Percentiles rank a stretch among this genome's conserved stretches.
phyloP scores from a whole-genome alignment of 1,140 invertebrate species.

The Drosophila subobscura region DNA sequence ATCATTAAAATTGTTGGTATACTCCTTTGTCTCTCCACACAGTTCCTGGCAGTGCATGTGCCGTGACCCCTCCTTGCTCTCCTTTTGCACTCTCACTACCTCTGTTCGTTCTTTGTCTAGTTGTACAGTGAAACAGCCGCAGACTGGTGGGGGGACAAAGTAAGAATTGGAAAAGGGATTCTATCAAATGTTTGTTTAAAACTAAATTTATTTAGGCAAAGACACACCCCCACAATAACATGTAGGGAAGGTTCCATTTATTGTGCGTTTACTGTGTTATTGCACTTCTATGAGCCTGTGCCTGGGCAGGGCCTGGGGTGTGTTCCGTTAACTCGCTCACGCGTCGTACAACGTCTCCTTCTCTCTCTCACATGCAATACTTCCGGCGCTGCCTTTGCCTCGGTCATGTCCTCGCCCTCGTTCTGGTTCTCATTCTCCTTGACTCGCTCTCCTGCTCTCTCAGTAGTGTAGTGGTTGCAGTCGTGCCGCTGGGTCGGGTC shows the following conservation, averaged over 20 bases:
- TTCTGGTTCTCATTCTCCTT: constrained; percentile 36
- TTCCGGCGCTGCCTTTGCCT: constrained; percentile 33
- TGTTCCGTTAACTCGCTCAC: constrained; percentile 56
- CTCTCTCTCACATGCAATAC: constrained; percentile 15
- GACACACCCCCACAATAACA: too few species aligned
- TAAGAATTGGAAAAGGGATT: too few species aligned
- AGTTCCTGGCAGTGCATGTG: constrained; percentile 26
- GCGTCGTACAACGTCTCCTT: constrained; percentile 22
- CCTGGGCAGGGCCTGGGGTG: constrained; percentile 43
- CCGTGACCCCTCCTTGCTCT: constrained; percentile 2
- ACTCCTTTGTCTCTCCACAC: constrained; percentile 56
- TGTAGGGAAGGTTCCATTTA: background rate
- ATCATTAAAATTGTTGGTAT: constrained; percentile 83
- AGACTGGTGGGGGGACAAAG: too few species aligned
- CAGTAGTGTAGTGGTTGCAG: background rate
- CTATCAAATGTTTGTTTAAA: too few species aligned
- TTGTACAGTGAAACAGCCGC: constrained; percentile 1
- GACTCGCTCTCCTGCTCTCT: constrained; percentile 1
- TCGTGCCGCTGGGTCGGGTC: constrained; percentile 33
- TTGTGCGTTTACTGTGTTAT: constrained; percentile 13
- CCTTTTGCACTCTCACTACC: constrained; percentile 7
- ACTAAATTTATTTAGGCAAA: too few species aligned
- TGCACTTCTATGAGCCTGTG: constrained; percentile 19
- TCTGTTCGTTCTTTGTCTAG: background rate
- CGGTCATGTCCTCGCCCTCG: constrained; percentile 53